phyloP scores from a whole-genome alignment of 2,113 vertebrate species.

The Anarrhichthys ocellatus region DNA sequence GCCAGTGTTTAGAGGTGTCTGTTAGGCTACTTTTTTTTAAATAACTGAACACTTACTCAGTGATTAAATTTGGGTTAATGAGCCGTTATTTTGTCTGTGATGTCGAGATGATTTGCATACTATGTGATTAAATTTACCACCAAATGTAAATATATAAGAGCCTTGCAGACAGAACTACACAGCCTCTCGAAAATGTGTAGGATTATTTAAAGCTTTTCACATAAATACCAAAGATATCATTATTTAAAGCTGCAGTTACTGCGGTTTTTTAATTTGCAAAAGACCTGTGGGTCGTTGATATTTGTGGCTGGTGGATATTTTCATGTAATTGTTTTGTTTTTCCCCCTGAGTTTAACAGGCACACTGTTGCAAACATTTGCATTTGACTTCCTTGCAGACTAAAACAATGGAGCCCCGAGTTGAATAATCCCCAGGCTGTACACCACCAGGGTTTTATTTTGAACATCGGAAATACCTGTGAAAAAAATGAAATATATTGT shows the following conservation, averaged over 20 bases:
- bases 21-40: conserved; percentile 4
- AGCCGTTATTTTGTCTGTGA: not conserved
- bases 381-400: conserved; percentile 26
- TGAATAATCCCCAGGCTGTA: conserved; percentile 12
- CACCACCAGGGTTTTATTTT: conserved; percentile 27
- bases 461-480: conserved; percentile 17
- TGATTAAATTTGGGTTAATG: not conserved
- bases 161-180: not conserved
- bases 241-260: not conserved
- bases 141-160: conserved; percentile 12
- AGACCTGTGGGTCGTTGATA: not conserved
- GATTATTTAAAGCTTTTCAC: conserved; percentile 5
- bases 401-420: conserved; percentile 42
- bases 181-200: not conserved
- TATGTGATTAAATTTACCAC: conserved; percentile 7
- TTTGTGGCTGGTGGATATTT: not conserved
- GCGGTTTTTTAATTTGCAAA: not conserved
- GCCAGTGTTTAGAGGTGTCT: not conserved
- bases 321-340: not conserved
- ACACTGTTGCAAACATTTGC: conserved; percentile 20
- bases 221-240: conserved; percentile 29
- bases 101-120: conserved; percentile 11
- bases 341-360: not conserved
- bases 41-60: not conserved
- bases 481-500: conserved; percentile 9